These are phyloP conservation scores for Euzophera pinguis DNA, from an alignment of 2,888 invertebrate genomes.

Conservation along the genomic window DNA sequence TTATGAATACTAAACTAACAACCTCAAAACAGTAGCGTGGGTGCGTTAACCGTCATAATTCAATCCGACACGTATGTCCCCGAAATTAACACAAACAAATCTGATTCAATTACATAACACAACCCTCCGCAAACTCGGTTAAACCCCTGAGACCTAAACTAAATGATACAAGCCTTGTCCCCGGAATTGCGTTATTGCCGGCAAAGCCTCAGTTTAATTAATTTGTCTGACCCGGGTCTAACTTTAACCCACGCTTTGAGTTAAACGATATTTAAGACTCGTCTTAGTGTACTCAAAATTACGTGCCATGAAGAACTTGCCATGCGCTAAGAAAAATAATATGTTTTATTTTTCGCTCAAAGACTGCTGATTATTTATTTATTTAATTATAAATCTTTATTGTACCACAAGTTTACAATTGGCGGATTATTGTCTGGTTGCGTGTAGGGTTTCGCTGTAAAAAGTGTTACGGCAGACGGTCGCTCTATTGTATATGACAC, in stretches of 20 bases:
- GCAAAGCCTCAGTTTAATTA: conserved; percentile 50
- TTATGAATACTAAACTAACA: neutral
- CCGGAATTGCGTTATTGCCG: conserved; percentile 46
- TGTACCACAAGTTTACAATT: no score
- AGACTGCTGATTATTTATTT: no score
- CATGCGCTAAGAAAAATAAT: no score
- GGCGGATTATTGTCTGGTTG: no score
- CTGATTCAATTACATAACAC: conserved; percentile 14
- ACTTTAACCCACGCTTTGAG: no score
- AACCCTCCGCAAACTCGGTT: conserved; percentile 21
- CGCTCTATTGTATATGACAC: no score
- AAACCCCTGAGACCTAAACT: conserved; percentile 32
- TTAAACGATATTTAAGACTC: conserved; percentile 13
- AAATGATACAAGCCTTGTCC: conserved; percentile 29
- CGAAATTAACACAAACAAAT: conserved; percentile 7
- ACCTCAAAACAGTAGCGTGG: neutral
- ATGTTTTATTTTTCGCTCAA: no score
- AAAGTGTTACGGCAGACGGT: no score
- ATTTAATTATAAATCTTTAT: no score
- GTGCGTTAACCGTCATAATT: neutral
- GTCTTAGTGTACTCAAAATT: neutral
- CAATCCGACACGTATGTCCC: conserved; percentile 3
- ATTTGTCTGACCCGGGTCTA: conserved; percentile 32
- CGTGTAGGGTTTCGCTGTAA: no score
- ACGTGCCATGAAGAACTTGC: neutral